Evolutionary conservation across 2,888 invertebrate species (phyloP).

Genomic region (Neoscelio sp.): DNA sequence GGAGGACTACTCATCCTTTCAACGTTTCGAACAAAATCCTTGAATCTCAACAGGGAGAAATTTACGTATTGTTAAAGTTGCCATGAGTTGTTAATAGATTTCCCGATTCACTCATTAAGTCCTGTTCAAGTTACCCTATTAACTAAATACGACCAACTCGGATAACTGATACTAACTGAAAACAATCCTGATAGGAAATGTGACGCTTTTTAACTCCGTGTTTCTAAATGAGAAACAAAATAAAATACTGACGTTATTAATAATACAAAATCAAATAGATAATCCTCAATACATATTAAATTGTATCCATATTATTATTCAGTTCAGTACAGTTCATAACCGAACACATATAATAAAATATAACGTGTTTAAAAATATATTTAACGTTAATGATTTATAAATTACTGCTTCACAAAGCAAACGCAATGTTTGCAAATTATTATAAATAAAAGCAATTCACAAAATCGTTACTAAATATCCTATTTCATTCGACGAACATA

Average conservation of each 20-base stretch:
- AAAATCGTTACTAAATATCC: too few relatives aligned
- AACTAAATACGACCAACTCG: conserved; percentile 43
- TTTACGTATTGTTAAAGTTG: conserved; percentile 20
- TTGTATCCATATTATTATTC: background rate
- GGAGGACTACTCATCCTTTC: too few relatives aligned
- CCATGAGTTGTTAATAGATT: conserved; percentile 36
- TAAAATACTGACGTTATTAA: conserved; percentile 1
- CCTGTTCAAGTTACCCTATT: conserved; percentile 48
- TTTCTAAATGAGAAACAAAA: conserved; percentile 11
- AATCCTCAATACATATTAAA: background rate
- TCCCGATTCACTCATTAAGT: conserved; percentile 45
- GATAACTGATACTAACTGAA: conserved; percentile 51
- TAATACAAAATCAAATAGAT: conserved; percentile 8
- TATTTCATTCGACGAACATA: too few relatives aligned
- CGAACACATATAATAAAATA: too few relatives aligned
- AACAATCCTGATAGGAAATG: conserved; percentile 37
- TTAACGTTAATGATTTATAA: too few relatives aligned
- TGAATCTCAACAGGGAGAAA: too few relatives aligned
- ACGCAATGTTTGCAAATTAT: too few relatives aligned
- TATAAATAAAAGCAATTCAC: too few relatives aligned
- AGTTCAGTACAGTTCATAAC: too few relatives aligned
- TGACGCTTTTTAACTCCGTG: conserved; percentile 30
- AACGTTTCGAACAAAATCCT: too few relatives aligned
- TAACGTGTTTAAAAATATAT: too few relatives aligned
- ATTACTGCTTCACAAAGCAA: too few relatives aligned